Percentiles rank a stretch among this genome's conserved stretches.
Evolutionary conservation across 2,797 vertebrate species (phyloP).

Genomic region (Salmo trutta): DNA sequence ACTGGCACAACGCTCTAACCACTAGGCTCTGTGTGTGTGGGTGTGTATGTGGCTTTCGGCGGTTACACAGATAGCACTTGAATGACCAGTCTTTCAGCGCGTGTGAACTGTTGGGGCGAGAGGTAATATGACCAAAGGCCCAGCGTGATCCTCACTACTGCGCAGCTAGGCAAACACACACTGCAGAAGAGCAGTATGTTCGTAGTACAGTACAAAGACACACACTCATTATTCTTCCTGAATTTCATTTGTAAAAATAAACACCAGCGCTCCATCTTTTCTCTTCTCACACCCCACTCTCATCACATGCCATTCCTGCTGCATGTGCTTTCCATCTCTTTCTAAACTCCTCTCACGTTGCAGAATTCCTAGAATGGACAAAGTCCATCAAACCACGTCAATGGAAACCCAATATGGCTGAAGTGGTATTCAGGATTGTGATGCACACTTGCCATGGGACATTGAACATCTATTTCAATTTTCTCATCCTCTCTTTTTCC

Average conservation of each 20-base stretch:
- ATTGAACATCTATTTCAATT: neutral
- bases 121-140: slow-evolving; percentile 59
- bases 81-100: slow-evolving; percentile 25
- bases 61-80: neutral
- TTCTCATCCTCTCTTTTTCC: neutral
- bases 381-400: neutral
- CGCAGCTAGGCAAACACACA: slow-evolving; percentile 1
- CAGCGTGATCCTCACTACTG: slow-evolving; percentile 32
- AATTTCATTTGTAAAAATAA: neutral
- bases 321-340: neutral
- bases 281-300: neutral
- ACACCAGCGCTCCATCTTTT: neutral
- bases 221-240: neutral
- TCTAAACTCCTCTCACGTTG: neutral
- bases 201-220: neutral
- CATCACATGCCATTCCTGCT: neutral
- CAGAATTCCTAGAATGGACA: neutral
- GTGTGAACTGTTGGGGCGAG: slow-evolving; percentile 54
- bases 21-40: slow-evolving; percentile 3
- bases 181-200: neutral
- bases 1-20: too few species aligned
- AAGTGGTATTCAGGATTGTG: neutral
- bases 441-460: neutral
- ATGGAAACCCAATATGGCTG: neutral
- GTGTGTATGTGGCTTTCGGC: neutral